phyloP scores from a whole-genome alignment of 2,797 vertebrate species.

The Phyllotis vaccarum region DNA sequence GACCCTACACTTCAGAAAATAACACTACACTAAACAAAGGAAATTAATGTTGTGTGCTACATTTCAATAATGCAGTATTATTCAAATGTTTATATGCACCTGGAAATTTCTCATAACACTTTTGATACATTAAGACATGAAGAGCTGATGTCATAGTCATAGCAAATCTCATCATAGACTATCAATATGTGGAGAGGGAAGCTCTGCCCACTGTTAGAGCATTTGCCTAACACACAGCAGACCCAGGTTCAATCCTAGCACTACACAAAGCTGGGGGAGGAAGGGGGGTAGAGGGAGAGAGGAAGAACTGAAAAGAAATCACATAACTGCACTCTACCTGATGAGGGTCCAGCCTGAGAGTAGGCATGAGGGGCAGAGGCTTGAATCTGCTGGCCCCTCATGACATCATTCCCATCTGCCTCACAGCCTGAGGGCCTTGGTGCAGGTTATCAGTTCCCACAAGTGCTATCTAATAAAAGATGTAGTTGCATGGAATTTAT shows the following conservation, averaged over 20 bases:
- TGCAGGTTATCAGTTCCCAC: background rate
- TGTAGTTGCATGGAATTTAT: background rate
- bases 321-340: background rate
- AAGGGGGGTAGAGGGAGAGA: background rate
- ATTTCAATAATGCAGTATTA: conserved; percentile 45
- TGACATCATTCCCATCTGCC: background rate
- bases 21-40: background rate
- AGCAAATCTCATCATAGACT: conserved; percentile 7
- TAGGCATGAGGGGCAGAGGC: background rate
- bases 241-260: background rate
- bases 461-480: background rate
- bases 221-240: background rate
- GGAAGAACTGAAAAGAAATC: background rate
- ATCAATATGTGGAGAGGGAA: background rate
- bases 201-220: background rate
- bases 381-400: background rate
- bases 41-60: conserved; percentile 34
- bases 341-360: accelerated
- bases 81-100: background rate
- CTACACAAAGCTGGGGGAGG: background rate
- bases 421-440: background rate
- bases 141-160: conserved; percentile 16
- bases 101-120: conserved; percentile 53
- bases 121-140: conserved; percentile 48
- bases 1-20: background rate